Evolutionary conservation across 2,888 invertebrate species (phyloP).

Genomic region (Macroteleia sp.): DNA sequence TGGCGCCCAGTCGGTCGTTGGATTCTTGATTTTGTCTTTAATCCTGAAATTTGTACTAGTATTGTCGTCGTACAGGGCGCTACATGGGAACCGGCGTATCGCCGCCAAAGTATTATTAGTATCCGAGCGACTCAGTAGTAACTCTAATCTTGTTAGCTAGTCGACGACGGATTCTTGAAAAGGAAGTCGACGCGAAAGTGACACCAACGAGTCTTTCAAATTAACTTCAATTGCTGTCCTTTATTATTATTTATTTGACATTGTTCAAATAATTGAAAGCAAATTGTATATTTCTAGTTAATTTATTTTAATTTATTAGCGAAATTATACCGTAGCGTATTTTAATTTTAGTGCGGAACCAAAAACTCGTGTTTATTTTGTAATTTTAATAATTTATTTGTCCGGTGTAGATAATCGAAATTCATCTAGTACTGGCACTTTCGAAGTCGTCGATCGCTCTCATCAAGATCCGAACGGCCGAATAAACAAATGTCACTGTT

Average conservation of each 20-base stretch:
- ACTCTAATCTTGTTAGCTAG: constrained; percentile 77
- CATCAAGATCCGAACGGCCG: constrained; percentile 51
- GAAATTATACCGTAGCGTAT: constrained; percentile 33
- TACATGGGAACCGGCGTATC: constrained; percentile 16
- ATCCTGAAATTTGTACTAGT: neutral
- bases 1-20: neutral
- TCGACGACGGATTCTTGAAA: constrained; percentile 73
- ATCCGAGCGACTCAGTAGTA: constrained; percentile 69
- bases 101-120: constrained; percentile 46
- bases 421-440: constrained; percentile 40
- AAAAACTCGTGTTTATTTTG: constrained; percentile 38
- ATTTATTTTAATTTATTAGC: constrained; percentile 59
- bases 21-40: too few relatives aligned
- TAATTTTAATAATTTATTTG: constrained; percentile 40
- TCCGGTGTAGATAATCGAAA: constrained; percentile 49
- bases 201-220: constrained; percentile 46
- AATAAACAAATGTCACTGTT: constrained; percentile 37
- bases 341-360: constrained; percentile 46
- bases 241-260: constrained; percentile 37
- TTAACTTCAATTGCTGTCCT: constrained; percentile 11
- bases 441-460: constrained; percentile 35
- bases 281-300: constrained; percentile 46
- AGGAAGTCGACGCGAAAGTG: constrained; percentile 50
- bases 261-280: constrained; percentile 15
- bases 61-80: neutral